phyloP scores from a whole-genome alignment of 2,797 vertebrate species.

The Malurus splendens region DNA sequence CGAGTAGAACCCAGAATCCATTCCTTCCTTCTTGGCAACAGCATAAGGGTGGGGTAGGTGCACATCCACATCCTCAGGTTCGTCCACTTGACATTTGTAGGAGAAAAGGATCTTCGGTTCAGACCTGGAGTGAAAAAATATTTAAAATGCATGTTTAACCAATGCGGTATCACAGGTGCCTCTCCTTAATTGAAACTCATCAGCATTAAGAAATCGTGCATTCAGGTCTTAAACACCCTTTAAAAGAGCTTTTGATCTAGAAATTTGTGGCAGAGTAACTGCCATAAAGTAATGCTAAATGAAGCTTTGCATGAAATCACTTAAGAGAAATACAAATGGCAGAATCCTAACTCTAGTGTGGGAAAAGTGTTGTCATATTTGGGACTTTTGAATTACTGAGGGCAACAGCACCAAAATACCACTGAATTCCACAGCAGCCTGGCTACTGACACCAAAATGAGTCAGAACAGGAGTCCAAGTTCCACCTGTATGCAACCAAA shows the following conservation, averaged over 20 bases:
- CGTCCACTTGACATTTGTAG: conserved; percentile 97
- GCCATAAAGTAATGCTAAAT: not conserved
- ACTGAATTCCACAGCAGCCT: not conserved
- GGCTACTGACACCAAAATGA: not conserved
- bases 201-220: not conserved
- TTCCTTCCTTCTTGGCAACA: conserved; percentile 81
- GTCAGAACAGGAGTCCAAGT: not conserved
- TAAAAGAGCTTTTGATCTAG: not conserved
- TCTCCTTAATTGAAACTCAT: not conserved
- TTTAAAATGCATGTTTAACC: not conserved
- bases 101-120: conserved; percentile 99
- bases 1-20: conserved; percentile 83
- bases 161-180: not conserved
- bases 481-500: not conserved
- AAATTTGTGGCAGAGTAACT: not conserved
- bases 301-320: not conserved
- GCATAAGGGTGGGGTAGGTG: conserved; percentile 89
- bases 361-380: not conserved
- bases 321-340: not conserved
- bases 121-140: conserved; percentile 71
- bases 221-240: not conserved
- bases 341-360: not conserved
- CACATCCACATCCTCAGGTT: conserved; percentile 89
- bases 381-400: not conserved
- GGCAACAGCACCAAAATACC: not conserved